These are phyloP conservation scores for Marcusenius ussheri DNA, from an alignment of 2,113 vertebrate genomes.

Conservation along the genomic window DNA sequence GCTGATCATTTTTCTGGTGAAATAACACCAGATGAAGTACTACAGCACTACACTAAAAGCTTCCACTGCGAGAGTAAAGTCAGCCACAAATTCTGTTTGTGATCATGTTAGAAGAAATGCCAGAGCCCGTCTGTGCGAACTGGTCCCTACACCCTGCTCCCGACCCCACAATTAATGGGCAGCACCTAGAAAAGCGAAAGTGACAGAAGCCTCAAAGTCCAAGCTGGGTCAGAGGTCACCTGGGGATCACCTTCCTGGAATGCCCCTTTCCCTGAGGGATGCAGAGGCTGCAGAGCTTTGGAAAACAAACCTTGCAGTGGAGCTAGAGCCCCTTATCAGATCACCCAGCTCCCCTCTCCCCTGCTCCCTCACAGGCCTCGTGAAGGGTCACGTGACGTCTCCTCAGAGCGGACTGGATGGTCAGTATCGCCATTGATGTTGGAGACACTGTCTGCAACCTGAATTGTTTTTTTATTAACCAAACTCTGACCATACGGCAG, in stretches of 20 bases:
- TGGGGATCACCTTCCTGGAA: not conserved
- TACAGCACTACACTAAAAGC: not conserved
- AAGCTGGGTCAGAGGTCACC: not conserved
- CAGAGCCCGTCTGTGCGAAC: not conserved
- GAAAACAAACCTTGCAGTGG: not conserved
- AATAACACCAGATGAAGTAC: not conserved
- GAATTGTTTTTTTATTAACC: not conserved
- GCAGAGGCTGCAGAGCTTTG: not conserved
- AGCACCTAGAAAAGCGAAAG: not conserved
- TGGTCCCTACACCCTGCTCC: not conserved
- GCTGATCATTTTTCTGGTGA: not conserved
- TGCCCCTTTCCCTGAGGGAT: not conserved
- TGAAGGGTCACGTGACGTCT: not conserved
- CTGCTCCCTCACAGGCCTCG: not conserved
- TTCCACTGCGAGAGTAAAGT: not conserved
- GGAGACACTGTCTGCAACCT: not conserved
- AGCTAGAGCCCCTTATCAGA: not conserved
- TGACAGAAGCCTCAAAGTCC: not conserved
- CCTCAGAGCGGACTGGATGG: not conserved
- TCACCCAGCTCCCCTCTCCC: not conserved
- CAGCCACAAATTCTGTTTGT: not conserved
- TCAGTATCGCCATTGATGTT: not conserved
- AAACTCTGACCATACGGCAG: constrained; percentile 1
- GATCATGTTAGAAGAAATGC: not conserved
- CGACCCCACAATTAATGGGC: not conserved